A percentile compares a stretch with the other conserved stretches of the same genome.
phyloP scores from a whole-genome alignment of 1,140 invertebrate species.

The Vanessa atalanta region DNA sequence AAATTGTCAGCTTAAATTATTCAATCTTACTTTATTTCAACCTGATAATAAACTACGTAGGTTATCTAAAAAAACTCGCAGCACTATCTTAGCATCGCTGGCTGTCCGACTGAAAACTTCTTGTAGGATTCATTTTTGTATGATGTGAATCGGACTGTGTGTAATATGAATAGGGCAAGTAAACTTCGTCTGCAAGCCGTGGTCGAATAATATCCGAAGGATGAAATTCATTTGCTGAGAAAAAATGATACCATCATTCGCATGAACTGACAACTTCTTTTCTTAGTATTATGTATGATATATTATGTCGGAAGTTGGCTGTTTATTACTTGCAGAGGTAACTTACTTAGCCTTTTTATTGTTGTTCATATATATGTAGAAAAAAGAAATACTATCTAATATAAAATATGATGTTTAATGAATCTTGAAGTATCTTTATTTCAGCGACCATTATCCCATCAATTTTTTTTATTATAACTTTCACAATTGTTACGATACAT shows the following conservation, averaged over 20 bases:
- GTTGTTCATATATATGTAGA: not conserved
- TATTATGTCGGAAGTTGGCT: constrained; percentile 6
- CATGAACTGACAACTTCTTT: constrained; percentile 20
- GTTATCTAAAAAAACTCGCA: too few species aligned
- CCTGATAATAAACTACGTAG: too few species aligned
- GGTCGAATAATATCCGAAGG: constrained; percentile 23
- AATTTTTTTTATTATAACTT: too few species aligned
- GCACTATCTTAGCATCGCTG: not conserved
- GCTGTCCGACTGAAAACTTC: not conserved
- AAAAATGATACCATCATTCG: constrained; percentile 25
- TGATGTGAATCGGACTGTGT: constrained; percentile 19
- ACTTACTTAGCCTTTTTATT: not conserved
- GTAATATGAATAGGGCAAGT: constrained; percentile 21
- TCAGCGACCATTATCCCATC: too few species aligned
- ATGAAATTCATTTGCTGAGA: constrained; percentile 21
- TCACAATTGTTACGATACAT: too few species aligned
- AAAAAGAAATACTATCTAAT: not conserved
- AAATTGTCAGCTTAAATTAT: too few species aligned
- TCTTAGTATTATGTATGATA: constrained; percentile 14
- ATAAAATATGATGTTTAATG: too few species aligned
- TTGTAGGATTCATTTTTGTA: constrained; percentile 6
- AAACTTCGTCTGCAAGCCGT: constrained; percentile 22
- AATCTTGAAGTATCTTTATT: too few species aligned
- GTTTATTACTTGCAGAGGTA: constrained; percentile 12
- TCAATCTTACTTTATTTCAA: too few species aligned